phyloP scores from a whole-genome alignment of 2,888 invertebrate species.

The Stenodera caucasica region DNA sequence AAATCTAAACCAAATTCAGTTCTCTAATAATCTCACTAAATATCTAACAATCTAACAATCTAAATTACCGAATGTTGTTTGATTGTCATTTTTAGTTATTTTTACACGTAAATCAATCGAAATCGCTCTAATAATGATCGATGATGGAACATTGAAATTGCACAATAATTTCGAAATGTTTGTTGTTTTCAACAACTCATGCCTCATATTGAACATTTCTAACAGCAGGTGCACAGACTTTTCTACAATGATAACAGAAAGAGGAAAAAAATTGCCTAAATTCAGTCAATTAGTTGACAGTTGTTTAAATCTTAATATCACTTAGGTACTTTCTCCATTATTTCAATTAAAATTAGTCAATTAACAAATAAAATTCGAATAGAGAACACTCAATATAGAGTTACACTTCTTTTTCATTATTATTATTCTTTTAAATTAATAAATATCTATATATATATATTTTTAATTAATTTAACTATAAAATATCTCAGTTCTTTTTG shows the following conservation, averaged over 20 bases:
- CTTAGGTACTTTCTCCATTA: slow-evolving; percentile 41
- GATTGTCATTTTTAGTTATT: slow-evolving; percentile 28
- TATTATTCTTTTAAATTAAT: slow-evolving; percentile 2
- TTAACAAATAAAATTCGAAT: slow-evolving; percentile 27
- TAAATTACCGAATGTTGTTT: slow-evolving; percentile 13
- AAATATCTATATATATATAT: slow-evolving; percentile 10
- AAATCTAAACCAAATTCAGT: neutral
- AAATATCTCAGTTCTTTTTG: slow-evolving; percentile 47
- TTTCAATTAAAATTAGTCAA: neutral
- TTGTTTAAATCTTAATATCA: slow-evolving; percentile 48
- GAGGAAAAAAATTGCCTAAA: slow-evolving; percentile 41
- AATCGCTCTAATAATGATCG: slow-evolving; percentile 13
- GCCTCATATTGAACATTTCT: slow-evolving; percentile 40
- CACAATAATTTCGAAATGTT: slow-evolving; percentile 32
- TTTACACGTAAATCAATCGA: no score
- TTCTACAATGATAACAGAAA: neutral
- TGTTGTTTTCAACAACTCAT: slow-evolving; percentile 40
- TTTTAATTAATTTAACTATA: slow-evolving; percentile 34
- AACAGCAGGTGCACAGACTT: slow-evolving; percentile 50
- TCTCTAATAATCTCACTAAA: no score
- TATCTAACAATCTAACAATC: neutral
- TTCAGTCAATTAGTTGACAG: slow-evolving; percentile 52
- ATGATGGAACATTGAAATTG: slow-evolving; percentile 22
- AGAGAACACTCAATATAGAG: slow-evolving; percentile 44
- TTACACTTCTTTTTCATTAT: slow-evolving; percentile 39